Conservation (phyloP, 2,797 vertebrate species). For the Crocidura indochinensis region DNA sequence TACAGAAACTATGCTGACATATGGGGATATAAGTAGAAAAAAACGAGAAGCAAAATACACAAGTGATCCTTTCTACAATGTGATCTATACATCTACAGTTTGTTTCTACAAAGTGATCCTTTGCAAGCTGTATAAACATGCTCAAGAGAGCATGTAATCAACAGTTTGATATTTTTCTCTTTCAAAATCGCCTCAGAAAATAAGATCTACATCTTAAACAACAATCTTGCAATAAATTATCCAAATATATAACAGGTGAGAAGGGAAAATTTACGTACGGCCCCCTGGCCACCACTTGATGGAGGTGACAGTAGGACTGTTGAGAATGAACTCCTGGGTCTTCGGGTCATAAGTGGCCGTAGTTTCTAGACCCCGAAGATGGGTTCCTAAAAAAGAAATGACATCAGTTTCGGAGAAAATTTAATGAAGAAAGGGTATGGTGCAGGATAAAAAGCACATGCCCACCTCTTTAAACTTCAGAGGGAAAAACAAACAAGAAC, state of each 20-base stretch:
- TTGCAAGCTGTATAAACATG: not conserved
- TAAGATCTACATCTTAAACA: not conserved
- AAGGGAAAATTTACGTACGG: constrained; percentile 92
- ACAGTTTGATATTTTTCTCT: not conserved
- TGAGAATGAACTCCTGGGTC: constrained; percentile 97
- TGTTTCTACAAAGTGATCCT: not conserved
- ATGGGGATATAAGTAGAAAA: not conserved
- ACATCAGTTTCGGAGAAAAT: constrained; percentile 47
- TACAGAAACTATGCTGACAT: not conserved
- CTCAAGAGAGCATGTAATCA: not conserved
- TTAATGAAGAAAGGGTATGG: not conserved
- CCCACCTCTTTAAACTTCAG: not conserved
- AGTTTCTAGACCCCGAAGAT: constrained; percentile 97
- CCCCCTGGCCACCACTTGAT: constrained; percentile 99
- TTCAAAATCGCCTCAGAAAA: constrained; percentile 37
- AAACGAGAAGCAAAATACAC: not conserved
- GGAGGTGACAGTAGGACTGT: constrained; percentile 98
- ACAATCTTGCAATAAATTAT: constrained; percentile 17
- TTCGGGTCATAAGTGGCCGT: constrained; percentile 97
- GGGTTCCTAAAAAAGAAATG: constrained; percentile 93
- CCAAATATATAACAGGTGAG: constrained; percentile 11
- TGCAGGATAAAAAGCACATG: not conserved
- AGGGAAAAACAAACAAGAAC: not conserved
- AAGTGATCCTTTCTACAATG: not conserved
- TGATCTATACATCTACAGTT: too few species aligned